Conservation (phyloP, 2,797 vertebrate species). For the Argya squamiceps region DNA sequence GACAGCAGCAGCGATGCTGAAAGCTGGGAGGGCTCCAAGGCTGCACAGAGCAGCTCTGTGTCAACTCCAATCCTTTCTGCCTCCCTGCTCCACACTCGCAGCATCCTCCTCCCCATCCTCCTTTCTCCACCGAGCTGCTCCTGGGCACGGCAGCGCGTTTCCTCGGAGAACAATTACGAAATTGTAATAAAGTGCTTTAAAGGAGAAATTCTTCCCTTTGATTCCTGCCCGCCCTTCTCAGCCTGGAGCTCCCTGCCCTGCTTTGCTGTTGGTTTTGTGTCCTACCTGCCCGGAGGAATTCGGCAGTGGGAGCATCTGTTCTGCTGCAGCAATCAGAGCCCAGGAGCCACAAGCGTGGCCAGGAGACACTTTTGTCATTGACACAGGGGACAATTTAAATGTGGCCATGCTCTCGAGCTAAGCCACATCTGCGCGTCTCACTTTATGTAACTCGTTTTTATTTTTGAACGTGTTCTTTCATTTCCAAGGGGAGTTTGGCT, state of each 20-base stretch:
- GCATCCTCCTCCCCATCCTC: neutral
- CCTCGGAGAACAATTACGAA: neutral
- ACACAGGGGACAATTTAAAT: neutral
- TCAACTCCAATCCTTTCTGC: constrained; percentile 43
- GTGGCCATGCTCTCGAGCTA: neutral
- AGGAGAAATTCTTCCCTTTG: neutral
- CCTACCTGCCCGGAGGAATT: neutral
- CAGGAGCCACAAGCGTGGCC: neutral
- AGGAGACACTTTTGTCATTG: neutral
- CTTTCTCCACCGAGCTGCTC: neutral
- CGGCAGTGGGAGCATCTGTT: neutral
- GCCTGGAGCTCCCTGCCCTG: neutral
- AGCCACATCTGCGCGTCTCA: neutral
- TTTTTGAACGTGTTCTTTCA: neutral
- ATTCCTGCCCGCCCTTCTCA: neutral
- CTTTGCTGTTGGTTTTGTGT: neutral
- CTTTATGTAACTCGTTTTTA: neutral
- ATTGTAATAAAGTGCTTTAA: neutral
- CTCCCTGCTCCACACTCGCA: neutral
- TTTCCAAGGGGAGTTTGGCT: neutral
- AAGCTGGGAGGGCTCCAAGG: constrained; percentile 43
- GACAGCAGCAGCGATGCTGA: constrained; percentile 26
- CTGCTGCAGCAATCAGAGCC: neutral
- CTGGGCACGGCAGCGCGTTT: neutral
- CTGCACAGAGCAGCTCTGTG: constrained; percentile 42